Evolutionary conservation across 2,888 invertebrate genomes (phyloP).

Genomic region (Sesamia inferens): DNA sequence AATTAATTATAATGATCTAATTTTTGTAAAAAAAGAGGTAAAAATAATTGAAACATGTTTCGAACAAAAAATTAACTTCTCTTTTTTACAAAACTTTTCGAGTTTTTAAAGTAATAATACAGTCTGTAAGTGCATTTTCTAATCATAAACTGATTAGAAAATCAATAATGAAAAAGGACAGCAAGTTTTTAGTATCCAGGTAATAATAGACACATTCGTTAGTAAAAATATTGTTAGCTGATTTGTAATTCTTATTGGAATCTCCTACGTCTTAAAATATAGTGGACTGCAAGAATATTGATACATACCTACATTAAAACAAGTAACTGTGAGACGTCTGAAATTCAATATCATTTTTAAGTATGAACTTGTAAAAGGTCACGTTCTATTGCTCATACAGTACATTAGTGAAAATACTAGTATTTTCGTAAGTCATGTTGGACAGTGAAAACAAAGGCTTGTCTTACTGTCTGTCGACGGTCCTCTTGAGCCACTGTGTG

Average conservation of each 20-base stretch:
- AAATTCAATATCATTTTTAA: neutral
- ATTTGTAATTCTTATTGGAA: neutral
- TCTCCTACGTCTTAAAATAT: neutral
- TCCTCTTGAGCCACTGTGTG: conserved; percentile 97
- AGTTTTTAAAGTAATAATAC: conserved; percentile 2
- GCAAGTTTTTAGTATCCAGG: neutral
- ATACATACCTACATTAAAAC: neutral
- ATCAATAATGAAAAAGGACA: neutral
- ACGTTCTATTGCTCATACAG: neutral
- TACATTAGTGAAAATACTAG: neutral
- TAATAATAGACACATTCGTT: conserved; percentile 1
- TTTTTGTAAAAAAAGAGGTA: conserved; percentile 18
- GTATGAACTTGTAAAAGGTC: neutral
- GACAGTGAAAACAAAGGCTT: neutral
- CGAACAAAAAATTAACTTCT: neutral
- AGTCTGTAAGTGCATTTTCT: too few species aligned
- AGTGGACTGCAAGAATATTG: neutral
- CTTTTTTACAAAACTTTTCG: neutral
- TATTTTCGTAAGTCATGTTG: neutral
- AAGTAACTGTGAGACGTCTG: neutral
- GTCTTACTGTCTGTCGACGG: conserved; percentile 92
- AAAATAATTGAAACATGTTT: conserved; percentile 12
- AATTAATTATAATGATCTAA: conserved; percentile 32
- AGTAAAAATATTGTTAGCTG: neutral
- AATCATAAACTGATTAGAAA: too few species aligned